These are phyloP conservation scores for Ia io DNA, from an alignment of 2,113 vertebrate genomes.

Conservation along the genomic window DNA sequence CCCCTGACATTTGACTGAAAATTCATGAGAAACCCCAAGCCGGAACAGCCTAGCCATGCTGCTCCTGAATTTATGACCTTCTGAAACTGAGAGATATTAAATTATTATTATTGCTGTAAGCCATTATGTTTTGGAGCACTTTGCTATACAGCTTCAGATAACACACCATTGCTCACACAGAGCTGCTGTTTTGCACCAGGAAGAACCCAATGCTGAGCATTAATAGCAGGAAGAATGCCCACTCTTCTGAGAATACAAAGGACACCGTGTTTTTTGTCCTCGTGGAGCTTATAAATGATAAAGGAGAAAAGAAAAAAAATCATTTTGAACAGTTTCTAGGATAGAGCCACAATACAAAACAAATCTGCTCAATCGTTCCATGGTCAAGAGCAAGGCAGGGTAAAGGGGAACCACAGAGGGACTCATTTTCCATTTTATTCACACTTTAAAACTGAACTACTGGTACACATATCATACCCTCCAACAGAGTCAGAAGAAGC, in stretches of 20 bases:
- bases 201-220: background rate
- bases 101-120: background rate
- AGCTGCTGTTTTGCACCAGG: background rate
- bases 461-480: fast-evolving
- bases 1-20: background rate
- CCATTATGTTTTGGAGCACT: background rate
- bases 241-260: background rate
- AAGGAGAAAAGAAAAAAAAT: background rate
- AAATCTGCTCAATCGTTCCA: background rate
- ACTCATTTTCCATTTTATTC: background rate
- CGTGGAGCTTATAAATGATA: background rate
- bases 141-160: background rate
- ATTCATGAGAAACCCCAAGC: background rate
- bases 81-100: background rate
- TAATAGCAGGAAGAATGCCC: background rate
- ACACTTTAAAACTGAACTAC: background rate
- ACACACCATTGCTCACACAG: background rate
- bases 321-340: constrained; percentile 21
- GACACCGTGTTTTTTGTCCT: background rate
- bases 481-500: background rate
- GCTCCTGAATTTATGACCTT: background rate
- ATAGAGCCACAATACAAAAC: background rate
- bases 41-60: background rate
- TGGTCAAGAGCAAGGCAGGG: background rate
- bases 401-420: background rate